Base-by-base conservation (phyloP, 2,113 vertebrate genomes). In the Hippopotamus amphibius region DNA sequence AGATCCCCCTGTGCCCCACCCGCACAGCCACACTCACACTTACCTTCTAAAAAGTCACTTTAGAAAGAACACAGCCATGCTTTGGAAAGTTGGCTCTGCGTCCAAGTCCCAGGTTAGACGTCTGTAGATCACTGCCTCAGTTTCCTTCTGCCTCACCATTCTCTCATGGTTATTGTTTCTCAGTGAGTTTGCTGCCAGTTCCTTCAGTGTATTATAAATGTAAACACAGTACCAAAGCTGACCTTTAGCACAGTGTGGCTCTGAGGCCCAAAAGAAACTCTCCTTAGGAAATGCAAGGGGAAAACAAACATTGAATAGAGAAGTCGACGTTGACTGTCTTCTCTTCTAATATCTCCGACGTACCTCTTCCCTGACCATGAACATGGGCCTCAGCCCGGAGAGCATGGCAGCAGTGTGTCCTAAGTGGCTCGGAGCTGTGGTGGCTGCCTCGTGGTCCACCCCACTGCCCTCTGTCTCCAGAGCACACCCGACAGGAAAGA, bases 361-460 rank as follows among this genome's bases (percentile, higher is more conserved):
- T 7, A 30, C 30, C 43, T 43, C 89, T 94, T 7, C 90, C 93
- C 84, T 90, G 63, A 65, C 72, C 7, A 0, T 6, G 50, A 76
- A n/a, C 55, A 79, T 88, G 96, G 98, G 86, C 79, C 43, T 89
- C 43, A 0, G 69, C 0, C 6, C 22, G 61, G 37, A 53, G 93
- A 72, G 8, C 79, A 1, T 94, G 82, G 93, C 95, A 96, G 84
- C 69, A 19, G 48, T 95, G 96, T 76, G 17, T 71, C 86, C 89
- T 82, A 30, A 90, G 63, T 57, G 96, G 61, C 88, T 92, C 30
- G 46, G 90, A 28, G 3, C 72, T 57, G 80, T 77, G 66, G 84
- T 41, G 26, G 87, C 84, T 95, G 96, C 72, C 82, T 74, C 76
- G 48, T 0, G 37, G 96, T 57, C 55, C 91, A 68, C 63, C 30